These are phyloP conservation scores for Vireo altiloquus DNA, from an alignment of 2,113 vertebrate genomes.

Conservation along the genomic window DNA sequence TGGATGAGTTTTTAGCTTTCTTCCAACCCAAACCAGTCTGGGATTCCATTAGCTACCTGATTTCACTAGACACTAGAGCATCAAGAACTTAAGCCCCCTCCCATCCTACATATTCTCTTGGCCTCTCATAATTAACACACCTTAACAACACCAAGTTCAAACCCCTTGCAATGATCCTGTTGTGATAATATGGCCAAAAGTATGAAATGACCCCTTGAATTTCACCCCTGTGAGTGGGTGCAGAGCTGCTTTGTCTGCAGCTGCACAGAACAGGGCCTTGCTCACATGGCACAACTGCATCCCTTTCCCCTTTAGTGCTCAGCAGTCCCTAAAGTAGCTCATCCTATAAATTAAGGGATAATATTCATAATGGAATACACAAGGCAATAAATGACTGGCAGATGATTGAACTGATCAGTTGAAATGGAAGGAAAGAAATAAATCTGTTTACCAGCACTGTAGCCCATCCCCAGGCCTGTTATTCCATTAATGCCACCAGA, in stretches of 20 bases:
- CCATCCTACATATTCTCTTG: background rate
- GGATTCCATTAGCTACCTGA: background rate
- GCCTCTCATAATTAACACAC: background rate
- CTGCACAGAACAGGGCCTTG: background rate
- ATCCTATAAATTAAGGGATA: conserved; percentile 22
- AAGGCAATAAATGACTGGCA: conserved; percentile 1
- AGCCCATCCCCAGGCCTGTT: background rate
- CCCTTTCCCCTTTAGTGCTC: background rate
- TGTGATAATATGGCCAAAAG: background rate
- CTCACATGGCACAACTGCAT: background rate
- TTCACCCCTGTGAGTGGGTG: background rate
- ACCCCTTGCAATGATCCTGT: background rate
- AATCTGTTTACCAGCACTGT: background rate
- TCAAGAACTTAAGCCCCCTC: background rate
- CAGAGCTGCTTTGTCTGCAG: background rate
- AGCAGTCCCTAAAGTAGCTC: background rate
- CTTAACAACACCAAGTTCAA: background rate
- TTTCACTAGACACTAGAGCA: background rate
- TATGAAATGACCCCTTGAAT: background rate
- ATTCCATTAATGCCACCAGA: background rate
- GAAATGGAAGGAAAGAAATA: background rate
- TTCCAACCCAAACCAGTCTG: background rate
- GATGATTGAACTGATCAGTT: background rate
- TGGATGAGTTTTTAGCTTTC: background rate
- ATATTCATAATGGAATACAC: background rate